Base-by-base conservation (phyloP, 2,888 invertebrate species). In the Artemia sinica region DNA sequence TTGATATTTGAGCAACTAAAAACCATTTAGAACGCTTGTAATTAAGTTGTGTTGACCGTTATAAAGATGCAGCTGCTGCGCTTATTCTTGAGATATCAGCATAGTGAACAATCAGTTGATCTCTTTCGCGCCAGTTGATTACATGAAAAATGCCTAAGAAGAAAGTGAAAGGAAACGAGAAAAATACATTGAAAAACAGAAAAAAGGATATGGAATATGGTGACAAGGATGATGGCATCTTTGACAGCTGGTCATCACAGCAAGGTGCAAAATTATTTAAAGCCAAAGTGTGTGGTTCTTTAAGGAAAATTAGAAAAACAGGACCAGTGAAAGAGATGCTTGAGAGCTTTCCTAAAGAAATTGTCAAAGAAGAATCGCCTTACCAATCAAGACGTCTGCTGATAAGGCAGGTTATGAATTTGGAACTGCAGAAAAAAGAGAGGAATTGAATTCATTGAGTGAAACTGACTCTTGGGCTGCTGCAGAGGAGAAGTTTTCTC, bases 381-480 rank as follows among this genome's bases (percentile, higher is more conserved):
- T 73, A 73, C 66, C 72, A 71, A 58, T 73, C 73, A 8, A 68
- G 72, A n/a, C 72, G 72, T 50, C 69, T 73, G 14, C 50, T 73
- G 67, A 68, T 73, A 67, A 70, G 73, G 3, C 73, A 73, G 66
- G 67, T 73, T 67, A 67, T 70, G 51, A 49, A 14, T 13, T 6
- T 12, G 28, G 8, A 48, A 12, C 28, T 49, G 6, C 49, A 48
- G 49, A 49, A 65, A 49, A 49, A 50, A 12, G 49, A 3, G n/a
- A 8, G 58, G 69, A 67, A 63, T 52, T 49, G 8, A 66, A 52
- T 13, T 67, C 51, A 12, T 68, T 18, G 12, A 71, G 71, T 41
- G 72, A 71, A 49, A 70, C 69, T 58, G 73, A 74, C 66, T 73
- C 73, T 13, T 73, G 74, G 73, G 67, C 72, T 14, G 74, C 73